Base-by-base conservation (phyloP, 2,113 vertebrate species). In the Zosterops lateralis region DNA sequence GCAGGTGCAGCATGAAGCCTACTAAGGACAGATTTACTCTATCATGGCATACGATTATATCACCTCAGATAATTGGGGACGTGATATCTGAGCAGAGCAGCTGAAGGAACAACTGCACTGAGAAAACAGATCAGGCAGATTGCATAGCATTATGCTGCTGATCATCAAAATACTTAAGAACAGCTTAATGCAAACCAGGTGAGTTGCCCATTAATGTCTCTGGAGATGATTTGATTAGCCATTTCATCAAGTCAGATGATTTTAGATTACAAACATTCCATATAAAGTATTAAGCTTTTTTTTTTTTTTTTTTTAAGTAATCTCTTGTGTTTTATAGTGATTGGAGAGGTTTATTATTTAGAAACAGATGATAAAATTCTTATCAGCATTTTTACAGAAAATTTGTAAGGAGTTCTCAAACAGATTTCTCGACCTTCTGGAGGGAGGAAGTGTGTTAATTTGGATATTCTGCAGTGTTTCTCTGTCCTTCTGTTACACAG, bases 241-340 rank as follows among this genome's bases (percentile, higher is more conserved):
- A 10, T 93, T 88, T 92, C 32, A 87, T 76, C 89, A 84, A 84
- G 24, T 48, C 24, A 73, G 70, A 71, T 91, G 88, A 80, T 82
- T 90, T 61, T 73, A 44, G 58, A 44, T 76, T 31, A 81, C 14
- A 84, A 75, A 50, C 44, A 79, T 84, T 71, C 29, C 36, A 7
- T 77, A 47, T 70, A 47, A 87, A 87, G 26, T 48, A 73, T 87
- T 84, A 92, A 25, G 21, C 9, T 36, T 38, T 84, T 68, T 79
- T 38, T 38, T 36, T 36, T 36, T 34, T 36, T 38, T 38, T 38
- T 56, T 65, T 51, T 6, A 0, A 0, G 29, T 85, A 31, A 20
- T 76, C 29, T 56, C 65, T 44, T 75, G 10, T 25, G 15, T 51
- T 84, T 84, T 68, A 12, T 60, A 65, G 29, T 82, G 57, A n/a